Evolutionary conservation across 2,888 invertebrate genomes (phyloP), one percentile per base, ranked within the genome.

Genomic region (Zaprionus lineosus): DNA sequence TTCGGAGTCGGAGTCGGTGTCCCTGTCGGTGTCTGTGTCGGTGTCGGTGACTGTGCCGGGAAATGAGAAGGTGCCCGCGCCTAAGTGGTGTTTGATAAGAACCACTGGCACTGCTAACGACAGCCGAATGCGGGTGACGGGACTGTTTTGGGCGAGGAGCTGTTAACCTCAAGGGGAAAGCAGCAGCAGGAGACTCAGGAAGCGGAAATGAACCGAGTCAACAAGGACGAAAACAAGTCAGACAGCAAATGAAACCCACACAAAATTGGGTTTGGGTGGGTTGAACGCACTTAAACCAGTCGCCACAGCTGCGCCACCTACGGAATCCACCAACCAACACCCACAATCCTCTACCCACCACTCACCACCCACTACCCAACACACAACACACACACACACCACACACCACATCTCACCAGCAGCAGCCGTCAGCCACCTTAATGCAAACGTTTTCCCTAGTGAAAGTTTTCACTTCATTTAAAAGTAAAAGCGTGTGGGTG

Each of bases 401-500:
- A n/a, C n/a, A n/a, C n/a, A n/a, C n/a, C n/a, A n/a, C n/a, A n/a
- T n/a, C n/a, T n/a, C n/a, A n/a, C n/a, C n/a, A n/a, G n/a, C n/a
- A n/a, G n/a, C n/a, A n/a, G n/a, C n/a, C n/a, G n/a, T n/a, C 8
- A 18, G 18, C 12, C 31, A 33, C 15, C 21, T 44, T 34, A 50
- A 19, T 19, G 26, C 29, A 51, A 51, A 41, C 33, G 18, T 31
- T 29, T 50, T 50, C 18, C 9, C 39, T 19, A 36, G 51, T 28
- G 46, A 57, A 71, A 66, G 67, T 64, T 71, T 77, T 71, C 53
- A 61, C 48, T 81, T 74, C 82, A 86, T 82, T 84, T 81, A 67
- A 50, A 66, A 37, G 31, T 8, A 19, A 5, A 28, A 15, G 15
- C 15, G 28, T 43, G 15, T 18, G 18, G 8, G 31, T n/a, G 9